A percentile compares a stretch with the other conserved stretches of the same genome.
phyloP scores from a whole-genome alignment of 2,797 vertebrate genomes.

The Epinephelus coioides region DNA sequence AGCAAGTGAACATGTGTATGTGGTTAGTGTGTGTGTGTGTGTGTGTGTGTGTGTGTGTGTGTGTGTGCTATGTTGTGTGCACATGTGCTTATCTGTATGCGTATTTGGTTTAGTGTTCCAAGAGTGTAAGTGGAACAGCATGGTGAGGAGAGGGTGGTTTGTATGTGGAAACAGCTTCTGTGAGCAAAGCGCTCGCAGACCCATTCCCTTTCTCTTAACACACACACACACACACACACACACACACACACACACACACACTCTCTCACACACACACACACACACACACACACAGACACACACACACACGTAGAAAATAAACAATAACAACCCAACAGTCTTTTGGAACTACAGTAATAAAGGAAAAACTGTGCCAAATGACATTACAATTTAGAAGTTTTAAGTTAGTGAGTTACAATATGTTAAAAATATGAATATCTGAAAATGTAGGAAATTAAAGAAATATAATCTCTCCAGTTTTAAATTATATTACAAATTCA shows the following conservation, averaged over 20 bases:
- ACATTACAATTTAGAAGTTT: background rate
- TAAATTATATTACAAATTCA: background rate
- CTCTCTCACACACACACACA: background rate
- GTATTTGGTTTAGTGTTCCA: constrained; percentile 76
- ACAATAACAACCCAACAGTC: background rate
- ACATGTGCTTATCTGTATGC: constrained; percentile 76
- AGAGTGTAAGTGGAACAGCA: constrained; percentile 86
- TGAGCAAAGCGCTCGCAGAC: constrained; percentile 74
- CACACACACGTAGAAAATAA: background rate
- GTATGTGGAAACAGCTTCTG: constrained; percentile 84
- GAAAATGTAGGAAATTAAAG: background rate
- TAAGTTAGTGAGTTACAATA: background rate
- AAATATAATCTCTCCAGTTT: background rate
- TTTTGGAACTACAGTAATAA: background rate
- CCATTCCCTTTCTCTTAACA: constrained; percentile 24
- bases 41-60: constrained; percentile 14
- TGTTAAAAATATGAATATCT: background rate
- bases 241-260: background rate
- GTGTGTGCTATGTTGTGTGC: constrained; percentile 31
- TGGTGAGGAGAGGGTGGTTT: constrained; percentile 77
- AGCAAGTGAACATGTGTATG: constrained; percentile 87
- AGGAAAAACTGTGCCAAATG: background rate
- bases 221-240: constrained; percentile 6
- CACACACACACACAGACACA: background rate
- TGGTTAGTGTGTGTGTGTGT: constrained; percentile 75